phyloP scores from a whole-genome alignment of 2,888 invertebrate species.

The Cheilosia pagana region DNA sequence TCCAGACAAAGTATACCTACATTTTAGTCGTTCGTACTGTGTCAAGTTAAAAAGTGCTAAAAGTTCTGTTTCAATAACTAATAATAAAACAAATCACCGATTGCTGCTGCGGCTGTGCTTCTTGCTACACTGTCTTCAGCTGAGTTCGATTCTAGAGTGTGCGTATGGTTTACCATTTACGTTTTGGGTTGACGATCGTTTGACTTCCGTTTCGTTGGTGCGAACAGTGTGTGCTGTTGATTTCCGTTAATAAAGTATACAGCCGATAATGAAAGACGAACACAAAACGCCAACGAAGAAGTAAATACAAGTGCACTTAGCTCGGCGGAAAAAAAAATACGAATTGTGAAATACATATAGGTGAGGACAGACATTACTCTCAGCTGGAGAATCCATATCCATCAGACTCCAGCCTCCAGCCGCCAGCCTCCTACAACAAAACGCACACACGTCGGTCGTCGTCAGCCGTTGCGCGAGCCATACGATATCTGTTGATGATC shows the following conservation, averaged over 20 bases:
- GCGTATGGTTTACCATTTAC: slow-evolving; percentile 71
- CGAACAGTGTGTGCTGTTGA: slow-evolving; percentile 66
- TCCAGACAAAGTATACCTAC: neutral
- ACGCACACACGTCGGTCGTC: neutral
- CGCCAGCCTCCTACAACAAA: neutral
- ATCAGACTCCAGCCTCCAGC: too few species aligned
- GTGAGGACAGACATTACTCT: neutral
- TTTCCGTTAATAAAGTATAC: slow-evolving; percentile 68
- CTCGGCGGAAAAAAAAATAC: neutral
- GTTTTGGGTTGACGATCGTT: slow-evolving; percentile 74
- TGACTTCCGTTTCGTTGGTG: slow-evolving; percentile 72
- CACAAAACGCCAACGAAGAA: slow-evolving; percentile 24
- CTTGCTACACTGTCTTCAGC: slow-evolving; percentile 28
- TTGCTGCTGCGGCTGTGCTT: slow-evolving; percentile 40
- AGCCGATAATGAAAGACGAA: slow-evolving; percentile 24
- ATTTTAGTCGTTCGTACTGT: neutral
- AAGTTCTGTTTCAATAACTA: neutral
- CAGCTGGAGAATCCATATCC: neutral
- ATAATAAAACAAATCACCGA: slow-evolving; percentile 23
- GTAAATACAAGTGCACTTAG: slow-evolving; percentile 29
- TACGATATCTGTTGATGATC: slow-evolving; percentile 10
- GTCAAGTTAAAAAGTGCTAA: neutral
- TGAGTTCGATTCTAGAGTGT: slow-evolving; percentile 59
- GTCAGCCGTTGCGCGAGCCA: neutral
- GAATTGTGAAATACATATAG: neutral